A percentile compares a stretch with the other conserved stretches of the same genome.
These are phyloP conservation scores for Rhombomys opimus DNA, from an alignment of 2,113 vertebrate genomes.

Conservation along the genomic window DNA sequence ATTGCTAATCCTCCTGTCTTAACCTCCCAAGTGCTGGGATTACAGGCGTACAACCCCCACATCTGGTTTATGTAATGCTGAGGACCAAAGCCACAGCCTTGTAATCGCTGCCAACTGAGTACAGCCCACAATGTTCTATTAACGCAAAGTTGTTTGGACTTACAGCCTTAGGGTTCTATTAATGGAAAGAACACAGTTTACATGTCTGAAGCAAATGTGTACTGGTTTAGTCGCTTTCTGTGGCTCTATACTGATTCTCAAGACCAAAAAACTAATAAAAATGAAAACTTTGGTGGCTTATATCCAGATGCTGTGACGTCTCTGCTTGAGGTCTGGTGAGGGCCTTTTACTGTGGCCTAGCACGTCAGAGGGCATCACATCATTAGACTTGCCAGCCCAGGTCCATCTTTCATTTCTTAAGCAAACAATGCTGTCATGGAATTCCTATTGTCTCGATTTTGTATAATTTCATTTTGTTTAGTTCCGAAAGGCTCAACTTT, in stretches of 20 bases:
- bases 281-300: background rate
- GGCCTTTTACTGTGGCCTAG: background rate
- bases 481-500: background rate
- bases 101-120: background rate
- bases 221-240: background rate
- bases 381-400: background rate
- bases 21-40: background rate
- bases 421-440: background rate
- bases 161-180: background rate
- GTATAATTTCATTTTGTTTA: background rate
- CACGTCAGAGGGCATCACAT: no score
- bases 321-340: background rate
- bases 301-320: background rate
- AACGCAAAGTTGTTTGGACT: constrained; percentile 13
- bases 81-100: background rate
- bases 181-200: background rate
- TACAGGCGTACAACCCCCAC: background rate
- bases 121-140: background rate
- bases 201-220: background rate
- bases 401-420: background rate
- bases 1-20: background rate
- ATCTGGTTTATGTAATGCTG: background rate
- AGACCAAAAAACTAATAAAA: background rate
- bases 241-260: background rate
- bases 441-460: background rate